Evolutionary conservation across 2,888 invertebrate genomes (phyloP).

Genomic region (Emmelina monodactyla): DNA sequence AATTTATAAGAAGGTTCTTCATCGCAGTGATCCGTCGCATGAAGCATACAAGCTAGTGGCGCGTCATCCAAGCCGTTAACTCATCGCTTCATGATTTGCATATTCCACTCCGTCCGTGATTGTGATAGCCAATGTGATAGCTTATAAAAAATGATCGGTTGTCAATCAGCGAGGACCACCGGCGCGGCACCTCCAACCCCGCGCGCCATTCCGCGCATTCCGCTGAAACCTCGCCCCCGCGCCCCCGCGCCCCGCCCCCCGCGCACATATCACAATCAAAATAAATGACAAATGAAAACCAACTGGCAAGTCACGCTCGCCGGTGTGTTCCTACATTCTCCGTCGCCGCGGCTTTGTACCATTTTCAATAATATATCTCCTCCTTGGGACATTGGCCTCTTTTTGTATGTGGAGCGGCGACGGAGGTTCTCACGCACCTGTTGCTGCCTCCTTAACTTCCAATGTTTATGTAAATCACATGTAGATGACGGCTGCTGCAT

Average conservation of each 20-base stretch:
- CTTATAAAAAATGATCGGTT: too few relatives aligned
- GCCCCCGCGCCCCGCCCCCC: conserved; percentile 20
- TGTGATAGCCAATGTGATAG: too few relatives aligned
- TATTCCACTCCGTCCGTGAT: too few relatives aligned
- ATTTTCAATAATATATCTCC: conserved; percentile 52
- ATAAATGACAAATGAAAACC: conserved; percentile 67
- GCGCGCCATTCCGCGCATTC: neutral
- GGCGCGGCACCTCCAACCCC: neutral
- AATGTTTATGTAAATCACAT: conserved; percentile 16
- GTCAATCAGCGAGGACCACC: neutral
- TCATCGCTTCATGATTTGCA: too few relatives aligned
- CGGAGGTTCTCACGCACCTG: conserved; percentile 58
- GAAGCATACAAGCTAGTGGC: too few relatives aligned
- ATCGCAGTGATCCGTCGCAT: too few relatives aligned
- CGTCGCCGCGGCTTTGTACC: conserved; percentile 44
- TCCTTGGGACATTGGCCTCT: conserved; percentile 42
- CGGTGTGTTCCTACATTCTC: conserved; percentile 43
- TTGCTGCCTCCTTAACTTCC: conserved; percentile 16
- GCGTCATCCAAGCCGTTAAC: too few relatives aligned
- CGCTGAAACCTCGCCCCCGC: conserved; percentile 23
- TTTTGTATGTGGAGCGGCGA: conserved; percentile 29
- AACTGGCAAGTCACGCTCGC: conserved; percentile 51
- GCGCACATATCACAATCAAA: conserved; percentile 63
- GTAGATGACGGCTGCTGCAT: conserved; percentile 12
- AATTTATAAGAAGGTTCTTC: too few relatives aligned